Evolutionary conservation across 1,140 invertebrate genomes (phyloP), one percentile per base, ranked within the genome.

Genomic region (Zelostemma sp.): DNA sequence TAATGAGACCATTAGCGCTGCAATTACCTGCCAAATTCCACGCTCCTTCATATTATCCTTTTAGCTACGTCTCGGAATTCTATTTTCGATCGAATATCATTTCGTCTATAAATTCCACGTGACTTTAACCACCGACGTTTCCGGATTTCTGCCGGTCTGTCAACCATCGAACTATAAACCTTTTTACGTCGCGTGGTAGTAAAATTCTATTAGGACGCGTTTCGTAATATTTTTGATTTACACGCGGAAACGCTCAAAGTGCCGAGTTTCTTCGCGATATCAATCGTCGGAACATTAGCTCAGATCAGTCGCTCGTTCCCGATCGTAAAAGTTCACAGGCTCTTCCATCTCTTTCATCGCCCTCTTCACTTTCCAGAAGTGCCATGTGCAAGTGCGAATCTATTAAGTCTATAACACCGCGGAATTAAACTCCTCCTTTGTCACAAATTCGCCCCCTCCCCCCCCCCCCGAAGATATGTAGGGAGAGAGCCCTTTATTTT

Each of bases 1-100:
- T 85, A 84, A 85, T 84, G 80, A 78, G 74, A 63, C 78, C 72
- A 80, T 83, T 84, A 85, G 74, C 68, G 59, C 48, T 50, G 38
- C 8, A 49, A 1, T 43, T 40, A 68, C 67, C 68, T 70, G 71
- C 43, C 64, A 73, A 67, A 67, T n/a, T 73, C 59, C 56, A 17
- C 16, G 41, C 51, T 76, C 67, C 74, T 73, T 73, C 72, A 73
- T 46, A 65, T 72, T n/a, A n/a, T n/a, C n/a, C n/a, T n/a, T n/a
- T n/a, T n/a, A n/a, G n/a, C n/a, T n/a, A n/a, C n/a, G n/a, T n/a
- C n/a, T n/a, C n/a, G n/a, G n/a, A n/a, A n/a, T n/a, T n/a, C 33
- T 35, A 35, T 35, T 35, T 35, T n/a, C 33, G 11, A 35, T 35
- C 11, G 33, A 2, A 35, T 11, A 6, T 6, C 33, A 25, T 35